Evolutionary conservation across 1,140 invertebrate species (phyloP).

Genomic region (Solenopsis invicta): DNA sequence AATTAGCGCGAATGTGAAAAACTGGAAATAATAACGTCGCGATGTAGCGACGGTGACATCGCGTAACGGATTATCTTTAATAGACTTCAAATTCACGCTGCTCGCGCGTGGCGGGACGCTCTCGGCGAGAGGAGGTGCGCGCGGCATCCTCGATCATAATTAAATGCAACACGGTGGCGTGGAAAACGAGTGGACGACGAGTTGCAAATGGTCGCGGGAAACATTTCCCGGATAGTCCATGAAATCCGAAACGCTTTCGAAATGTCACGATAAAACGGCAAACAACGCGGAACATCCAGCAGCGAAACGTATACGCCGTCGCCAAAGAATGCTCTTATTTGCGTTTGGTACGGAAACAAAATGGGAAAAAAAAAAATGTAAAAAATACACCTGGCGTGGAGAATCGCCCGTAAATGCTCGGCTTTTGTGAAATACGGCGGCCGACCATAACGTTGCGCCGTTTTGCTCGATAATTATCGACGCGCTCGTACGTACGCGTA

Average conservation of each 20-base stretch:
- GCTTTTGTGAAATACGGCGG: constrained; percentile 40
- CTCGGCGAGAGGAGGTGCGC: background rate
- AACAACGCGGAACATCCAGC: constrained; percentile 42
- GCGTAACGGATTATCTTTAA: constrained; percentile 46
- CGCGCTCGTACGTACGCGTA: background rate
- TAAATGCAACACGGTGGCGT: constrained; percentile 15
- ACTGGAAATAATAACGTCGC: background rate
- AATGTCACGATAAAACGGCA: constrained; percentile 57
- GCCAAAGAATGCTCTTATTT: constrained; percentile 61
- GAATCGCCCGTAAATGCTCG: constrained; percentile 40
- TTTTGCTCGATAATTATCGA: constrained; percentile 57
- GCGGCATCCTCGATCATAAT: constrained; percentile 54
- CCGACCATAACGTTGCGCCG: constrained; percentile 38
- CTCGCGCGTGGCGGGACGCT: background rate
- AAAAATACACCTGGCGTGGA: constrained; percentile 31
- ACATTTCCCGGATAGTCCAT: constrained; percentile 51
- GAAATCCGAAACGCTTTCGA: constrained; percentile 62
- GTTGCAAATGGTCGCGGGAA: constrained; percentile 42
- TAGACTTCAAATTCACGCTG: constrained; percentile 18
- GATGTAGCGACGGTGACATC: background rate
- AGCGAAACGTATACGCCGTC: constrained; percentile 8
- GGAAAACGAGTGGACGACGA: background rate
- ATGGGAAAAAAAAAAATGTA: background rate
- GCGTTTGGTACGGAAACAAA: constrained; percentile 20
- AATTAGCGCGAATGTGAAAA: background rate